phyloP scores from a whole-genome alignment of 2,888 invertebrate genomes.

The Troides oblongomaculatus region DNA sequence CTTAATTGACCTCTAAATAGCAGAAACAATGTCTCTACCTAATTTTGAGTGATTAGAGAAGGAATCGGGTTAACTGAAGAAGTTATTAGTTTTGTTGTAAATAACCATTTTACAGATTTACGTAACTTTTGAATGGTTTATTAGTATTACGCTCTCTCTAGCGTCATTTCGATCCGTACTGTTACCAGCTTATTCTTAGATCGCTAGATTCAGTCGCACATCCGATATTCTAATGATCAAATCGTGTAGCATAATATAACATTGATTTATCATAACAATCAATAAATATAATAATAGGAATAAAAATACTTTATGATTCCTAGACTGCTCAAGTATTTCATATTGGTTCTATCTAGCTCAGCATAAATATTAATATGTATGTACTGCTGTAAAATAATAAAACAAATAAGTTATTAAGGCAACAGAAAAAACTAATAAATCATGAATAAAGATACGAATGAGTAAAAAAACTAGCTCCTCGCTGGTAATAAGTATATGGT shows the following conservation, averaged over 20 bases:
- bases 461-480: no score
- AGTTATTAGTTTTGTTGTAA: neutral
- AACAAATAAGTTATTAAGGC: no score
- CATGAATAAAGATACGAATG: no score
- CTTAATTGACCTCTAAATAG: no score
- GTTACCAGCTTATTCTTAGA: conserved; percentile 16
- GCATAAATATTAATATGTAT: no score
- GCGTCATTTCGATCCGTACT: conserved; percentile 14
- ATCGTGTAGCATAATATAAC: neutral
- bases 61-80: no score
- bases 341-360: no score
- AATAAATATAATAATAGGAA: neutral
- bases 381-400: no score
- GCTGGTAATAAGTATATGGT: no score
- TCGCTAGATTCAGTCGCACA: neutral
- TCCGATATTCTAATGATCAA: conserved; percentile 3
- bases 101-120: conserved; percentile 17
- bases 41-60: no score
- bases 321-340: neutral
- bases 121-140: conserved; percentile 24
- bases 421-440: no score
- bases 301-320: neutral
- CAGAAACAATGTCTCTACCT: no score
- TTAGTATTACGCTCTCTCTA: conserved; percentile 14
- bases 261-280: neutral